Evolutionary conservation across 1,140 invertebrate genomes (phyloP).

Genomic region (Laodelphax striatellus): DNA sequence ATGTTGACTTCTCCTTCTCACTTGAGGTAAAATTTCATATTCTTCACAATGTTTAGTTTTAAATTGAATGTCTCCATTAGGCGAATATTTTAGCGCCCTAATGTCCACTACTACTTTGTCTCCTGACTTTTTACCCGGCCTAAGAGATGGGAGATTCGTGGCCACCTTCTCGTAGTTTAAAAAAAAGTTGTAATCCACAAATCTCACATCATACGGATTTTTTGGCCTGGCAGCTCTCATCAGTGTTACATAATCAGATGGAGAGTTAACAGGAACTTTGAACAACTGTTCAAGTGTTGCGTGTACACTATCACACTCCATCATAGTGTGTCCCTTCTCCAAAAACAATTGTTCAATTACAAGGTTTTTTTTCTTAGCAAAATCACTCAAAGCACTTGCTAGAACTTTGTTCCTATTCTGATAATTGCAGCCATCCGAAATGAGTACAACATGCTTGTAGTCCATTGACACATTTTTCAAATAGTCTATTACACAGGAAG

Average conservation of each 20-base stretch:
- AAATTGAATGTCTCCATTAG: background rate
- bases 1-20: too few relatives aligned
- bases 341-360: constrained; percentile 5
- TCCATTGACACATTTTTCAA: background rate
- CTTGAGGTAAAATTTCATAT: background rate
- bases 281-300: constrained; percentile 7
- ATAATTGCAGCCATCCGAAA: constrained; percentile 21
- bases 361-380: constrained; percentile 2
- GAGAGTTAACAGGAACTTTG: constrained; percentile 8
- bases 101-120: too few relatives aligned
- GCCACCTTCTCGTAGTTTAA: constrained; percentile 6
- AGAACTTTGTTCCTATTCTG: constrained; percentile 19
- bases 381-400: constrained; percentile 34
- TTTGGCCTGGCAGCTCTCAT: too few relatives aligned
- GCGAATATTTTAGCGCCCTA: too few relatives aligned
- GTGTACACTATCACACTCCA: constrained; percentile 21
- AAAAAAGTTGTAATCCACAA: constrained; percentile 9
- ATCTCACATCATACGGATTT: constrained; percentile 10
- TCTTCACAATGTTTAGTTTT: too few relatives aligned
- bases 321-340: constrained; percentile 23
- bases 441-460: constrained; percentile 8
- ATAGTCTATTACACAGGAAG: too few relatives aligned
- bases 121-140: too few relatives aligned
- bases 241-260: constrained; percentile 10
- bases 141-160: constrained; percentile 10